Base-by-base conservation (phyloP, 2,888 invertebrate species). In the Cyaniris semiargus region DNA sequence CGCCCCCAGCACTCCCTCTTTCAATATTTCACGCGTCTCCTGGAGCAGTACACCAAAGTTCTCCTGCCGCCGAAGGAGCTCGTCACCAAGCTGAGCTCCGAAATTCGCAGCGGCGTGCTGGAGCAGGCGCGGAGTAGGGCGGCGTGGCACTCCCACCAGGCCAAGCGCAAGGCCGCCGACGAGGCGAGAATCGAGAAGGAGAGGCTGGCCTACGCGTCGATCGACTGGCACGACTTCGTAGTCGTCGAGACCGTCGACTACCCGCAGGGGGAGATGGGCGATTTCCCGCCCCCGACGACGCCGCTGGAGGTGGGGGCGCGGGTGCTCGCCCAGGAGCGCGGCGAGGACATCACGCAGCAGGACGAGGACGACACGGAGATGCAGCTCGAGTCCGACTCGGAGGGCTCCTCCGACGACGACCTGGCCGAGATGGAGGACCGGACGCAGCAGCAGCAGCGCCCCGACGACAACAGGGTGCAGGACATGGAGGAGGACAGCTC, bases 161-260 rank as follows among this genome's bases (percentile, higher is more conserved):
- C 99, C 84, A 96, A 97, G 0, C 97, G 99, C 84, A 96, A 97
- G 80, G 96, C 98, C 0, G 97, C 97, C 78, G 99, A 99, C 86
- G 99, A 99, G 86, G 99, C 99, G 80, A 98, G 98, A 84, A 95
- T 98, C 10, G 99, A 99, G 89, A 96, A 97, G 79, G 99, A 99
- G 89, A 95, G 99, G 87, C 96, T 98, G 44, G 98, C 98, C 0
- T 99, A 99, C 88, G 99, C 99, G 0, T 98, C 98, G 85, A 99
- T 99, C 80, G 99, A 99, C 88, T 99, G 99, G 99, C 99, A 99
- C 88, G 99, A 99, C 90, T 99, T 99, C 90, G 99, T 99, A 0
- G 99, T 99, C 0, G 99, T 99, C 0, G 99, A 99, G 93, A 99
- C 99, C 0, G 99, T 99, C 0, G 99, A 99, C 90, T 99, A 99